Evolutionary conservation across 2,797 vertebrate genomes (phyloP), one percentile per base, ranked within the genome.

Genomic region (Otolemur crassicaudatus): DNA sequence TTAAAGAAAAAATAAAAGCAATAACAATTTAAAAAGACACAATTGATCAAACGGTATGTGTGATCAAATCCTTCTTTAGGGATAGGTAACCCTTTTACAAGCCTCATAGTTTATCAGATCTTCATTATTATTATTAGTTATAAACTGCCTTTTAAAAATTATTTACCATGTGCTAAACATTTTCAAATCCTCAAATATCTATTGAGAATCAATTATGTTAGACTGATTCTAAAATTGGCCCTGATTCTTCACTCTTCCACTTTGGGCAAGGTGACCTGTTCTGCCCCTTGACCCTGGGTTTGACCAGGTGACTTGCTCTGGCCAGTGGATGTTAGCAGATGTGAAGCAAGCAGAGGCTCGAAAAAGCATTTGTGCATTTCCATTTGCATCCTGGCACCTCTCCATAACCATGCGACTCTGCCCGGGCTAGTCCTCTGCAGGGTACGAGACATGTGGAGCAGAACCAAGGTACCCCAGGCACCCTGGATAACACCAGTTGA

Each of bases 181-280:
- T 89, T 96, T 87, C 34, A 88, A 65, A 91, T 89, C 19, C 29
- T 80, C 65, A 75, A 83, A 43, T 67, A 91, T 87, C 82, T 93
- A 63, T 19, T 96, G 63, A 73, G 31, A 89, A 10, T 61, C 67
- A 53, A 17, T 23, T 75, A 10, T 90, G 6, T 34, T 46, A 60
- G 27, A 75, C 3, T 65, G 3, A 91, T 79, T 53, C 60, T 10
- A 67, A 60, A 83, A 49, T 31, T n/a, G n/a, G 23, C n/a, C 14
- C 56, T 25, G 46, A 25, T 75, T 81, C 46, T 77, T 94, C 8
- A 63, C 17, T 61, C 25, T 3, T 69, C 69, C 23, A 90, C 16
- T 6, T 46, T 46, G 37, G 63, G 13, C 46, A 75, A 72, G 22
- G 19, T 56, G 43, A 81, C 8, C 22, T 80, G 67, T 37, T 60